Percentiles rank a stretch among this genome's conserved stretches.
phyloP scores from a whole-genome alignment of 2,113 vertebrate genomes.

The Caretta caretta region DNA sequence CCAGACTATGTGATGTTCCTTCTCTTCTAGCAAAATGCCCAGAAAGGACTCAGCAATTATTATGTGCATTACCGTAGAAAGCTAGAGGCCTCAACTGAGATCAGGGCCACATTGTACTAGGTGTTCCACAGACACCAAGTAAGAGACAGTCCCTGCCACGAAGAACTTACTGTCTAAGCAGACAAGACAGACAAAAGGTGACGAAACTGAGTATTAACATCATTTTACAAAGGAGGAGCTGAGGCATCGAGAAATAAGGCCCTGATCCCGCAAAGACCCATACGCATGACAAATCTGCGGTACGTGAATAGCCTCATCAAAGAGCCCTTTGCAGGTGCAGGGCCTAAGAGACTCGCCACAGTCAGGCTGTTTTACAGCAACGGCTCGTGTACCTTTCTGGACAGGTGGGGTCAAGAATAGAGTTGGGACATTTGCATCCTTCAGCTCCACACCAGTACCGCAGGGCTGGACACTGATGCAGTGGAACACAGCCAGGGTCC shows the following conservation, averaged over 20 bases:
- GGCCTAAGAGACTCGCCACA: not conserved
- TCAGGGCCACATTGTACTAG: not conserved
- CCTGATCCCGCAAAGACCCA: not conserved
- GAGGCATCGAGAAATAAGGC: no score
- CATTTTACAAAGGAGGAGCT: no score
- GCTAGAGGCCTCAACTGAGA: not conserved
- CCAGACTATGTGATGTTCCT: not conserved
- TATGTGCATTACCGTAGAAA: not conserved
- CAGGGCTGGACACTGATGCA: not conserved
- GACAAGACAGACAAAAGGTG: not conserved
- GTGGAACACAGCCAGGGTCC: not conserved
- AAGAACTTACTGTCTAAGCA: not conserved
- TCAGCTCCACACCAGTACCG: not conserved
- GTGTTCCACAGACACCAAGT: not conserved
- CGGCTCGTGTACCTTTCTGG: not conserved
- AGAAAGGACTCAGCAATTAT: fast-evolving
- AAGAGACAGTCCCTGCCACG: not conserved
- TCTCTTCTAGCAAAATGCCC: no score
- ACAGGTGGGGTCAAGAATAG: not conserved
- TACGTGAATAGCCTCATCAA: not conserved
- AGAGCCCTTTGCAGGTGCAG: not conserved
- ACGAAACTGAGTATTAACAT: not conserved
- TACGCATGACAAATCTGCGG: not conserved
- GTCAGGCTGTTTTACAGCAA: not conserved
- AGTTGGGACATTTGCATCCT: not conserved